Evolutionary conservation across 1,140 invertebrate species (phyloP).

Genomic region (Leptinotarsa undecemlineata): DNA sequence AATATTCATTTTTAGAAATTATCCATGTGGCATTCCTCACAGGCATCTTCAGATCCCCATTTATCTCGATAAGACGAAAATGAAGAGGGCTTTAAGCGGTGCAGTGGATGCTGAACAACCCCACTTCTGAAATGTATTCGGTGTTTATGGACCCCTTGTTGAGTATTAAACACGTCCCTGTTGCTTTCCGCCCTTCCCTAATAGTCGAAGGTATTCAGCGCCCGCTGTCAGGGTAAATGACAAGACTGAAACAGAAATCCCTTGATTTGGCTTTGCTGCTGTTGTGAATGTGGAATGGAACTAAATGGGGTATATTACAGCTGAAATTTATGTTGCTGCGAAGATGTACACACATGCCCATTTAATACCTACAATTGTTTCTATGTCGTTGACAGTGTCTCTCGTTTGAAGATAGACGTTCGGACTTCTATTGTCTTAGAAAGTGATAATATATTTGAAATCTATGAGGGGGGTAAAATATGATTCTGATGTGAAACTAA

Average conservation of each 20-base stretch:
- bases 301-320: background rate
- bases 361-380: no score
- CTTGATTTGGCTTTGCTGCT: slow-evolving; percentile 5
- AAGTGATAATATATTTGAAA: no score
- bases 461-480: no score
- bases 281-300: background rate
- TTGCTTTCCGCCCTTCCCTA: slow-evolving; percentile 28
- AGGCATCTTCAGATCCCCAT: background rate
- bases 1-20: no score
- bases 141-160: slow-evolving; percentile 25
- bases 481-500: no score
- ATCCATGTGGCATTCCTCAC: no score
- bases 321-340: no score
- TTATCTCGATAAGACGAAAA: background rate
- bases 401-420: no score
- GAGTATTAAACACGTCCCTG: slow-evolving; percentile 28
- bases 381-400: no score
- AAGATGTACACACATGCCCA: no score
- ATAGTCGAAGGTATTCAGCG: slow-evolving; percentile 29
- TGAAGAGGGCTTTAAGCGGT: background rate
- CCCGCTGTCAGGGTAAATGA: background rate
- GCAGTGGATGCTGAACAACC: background rate
- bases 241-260: background rate
- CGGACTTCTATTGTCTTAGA: no score
- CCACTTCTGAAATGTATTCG: slow-evolving; percentile 14